These are phyloP conservation scores for Glossophaga mutica DNA, from an alignment of 2,797 vertebrate species.

Conservation along the genomic window DNA sequence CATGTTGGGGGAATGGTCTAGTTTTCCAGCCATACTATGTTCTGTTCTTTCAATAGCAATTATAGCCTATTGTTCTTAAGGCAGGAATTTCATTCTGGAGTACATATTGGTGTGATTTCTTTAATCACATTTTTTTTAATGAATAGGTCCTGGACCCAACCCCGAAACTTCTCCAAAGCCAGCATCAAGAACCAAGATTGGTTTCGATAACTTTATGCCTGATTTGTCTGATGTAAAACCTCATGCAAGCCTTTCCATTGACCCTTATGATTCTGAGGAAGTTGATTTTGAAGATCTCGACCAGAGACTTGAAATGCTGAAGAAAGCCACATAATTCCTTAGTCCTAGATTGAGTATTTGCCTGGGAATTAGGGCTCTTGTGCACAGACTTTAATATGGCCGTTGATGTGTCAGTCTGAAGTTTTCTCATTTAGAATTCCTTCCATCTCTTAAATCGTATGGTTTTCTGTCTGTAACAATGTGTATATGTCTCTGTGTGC, in stretches of 20 bases:
- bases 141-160: not conserved
- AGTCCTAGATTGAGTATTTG: not conserved
- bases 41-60: not conserved
- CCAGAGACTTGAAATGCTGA: slow-evolving; percentile 48
- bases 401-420: not conserved
- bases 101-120: not conserved
- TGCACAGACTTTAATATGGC: not conserved
- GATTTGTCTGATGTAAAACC: slow-evolving; percentile 37
- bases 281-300: slow-evolving; percentile 60
- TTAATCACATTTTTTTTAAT: not conserved
- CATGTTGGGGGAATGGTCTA: not conserved
- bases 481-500: not conserved
- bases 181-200: not conserved
- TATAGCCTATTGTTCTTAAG: not conserved
- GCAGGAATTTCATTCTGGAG: not conserved
- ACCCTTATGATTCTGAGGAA: slow-evolving; percentile 33
- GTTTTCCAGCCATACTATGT: not conserved
- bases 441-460: not conserved
- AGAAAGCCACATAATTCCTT: slow-evolving; percentile 28
- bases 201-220: slow-evolving; percentile 27
- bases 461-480: not conserved
- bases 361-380: not conserved
- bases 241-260: not conserved
- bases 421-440: not conserved
- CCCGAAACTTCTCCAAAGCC: not conserved